Conservation (phyloP, 2,888 invertebrate species). For the Herminia tarsipennalis region DNA sequence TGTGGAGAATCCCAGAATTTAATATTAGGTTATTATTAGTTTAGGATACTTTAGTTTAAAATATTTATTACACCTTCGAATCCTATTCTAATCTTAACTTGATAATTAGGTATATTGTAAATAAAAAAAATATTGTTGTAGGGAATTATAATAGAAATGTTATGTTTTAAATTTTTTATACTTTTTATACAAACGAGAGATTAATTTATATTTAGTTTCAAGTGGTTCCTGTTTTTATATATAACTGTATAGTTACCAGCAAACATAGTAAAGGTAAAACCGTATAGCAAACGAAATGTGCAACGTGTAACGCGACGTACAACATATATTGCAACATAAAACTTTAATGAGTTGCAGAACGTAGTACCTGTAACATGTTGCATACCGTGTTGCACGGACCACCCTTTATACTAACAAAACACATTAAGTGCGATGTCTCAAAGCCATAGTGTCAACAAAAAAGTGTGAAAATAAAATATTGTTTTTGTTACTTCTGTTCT, state of each 20-base stretch:
- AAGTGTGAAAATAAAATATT: conserved; percentile 68
- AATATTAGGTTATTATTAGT: conserved; percentile 45
- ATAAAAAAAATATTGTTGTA: conserved; percentile 45
- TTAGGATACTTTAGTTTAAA: conserved; percentile 44
- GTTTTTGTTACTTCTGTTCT: conserved; percentile 59
- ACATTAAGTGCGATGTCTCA: conserved; percentile 80
- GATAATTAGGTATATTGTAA: conserved; percentile 48
- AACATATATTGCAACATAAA: conserved; percentile 1
- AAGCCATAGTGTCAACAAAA: conserved; percentile 57
- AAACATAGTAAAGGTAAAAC: conserved; percentile 55
- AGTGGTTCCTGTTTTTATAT: conserved; percentile 57
- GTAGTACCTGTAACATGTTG: conserved; percentile 18
- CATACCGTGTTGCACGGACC: conserved; percentile 27
- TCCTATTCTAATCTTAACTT: conserved; percentile 54
- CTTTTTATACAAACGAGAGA: conserved; percentile 49
- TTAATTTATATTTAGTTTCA: conserved; percentile 49
- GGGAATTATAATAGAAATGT: conserved; percentile 43
- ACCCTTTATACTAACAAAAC: conserved; percentile 32
- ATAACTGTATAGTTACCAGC: conserved; percentile 52
- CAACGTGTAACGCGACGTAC: conserved; percentile 30
- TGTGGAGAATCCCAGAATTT: conserved; percentile 39
- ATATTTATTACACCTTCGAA: conserved; percentile 50
- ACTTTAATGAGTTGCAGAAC: too few relatives aligned
- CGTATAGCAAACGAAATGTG: conserved; percentile 36
- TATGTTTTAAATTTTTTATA: conserved; percentile 47